Evolutionary conservation across 2,797 vertebrate genomes (phyloP), one percentile per base, ranked within the genome.

Genomic region (Limosa lapponica): DNA sequence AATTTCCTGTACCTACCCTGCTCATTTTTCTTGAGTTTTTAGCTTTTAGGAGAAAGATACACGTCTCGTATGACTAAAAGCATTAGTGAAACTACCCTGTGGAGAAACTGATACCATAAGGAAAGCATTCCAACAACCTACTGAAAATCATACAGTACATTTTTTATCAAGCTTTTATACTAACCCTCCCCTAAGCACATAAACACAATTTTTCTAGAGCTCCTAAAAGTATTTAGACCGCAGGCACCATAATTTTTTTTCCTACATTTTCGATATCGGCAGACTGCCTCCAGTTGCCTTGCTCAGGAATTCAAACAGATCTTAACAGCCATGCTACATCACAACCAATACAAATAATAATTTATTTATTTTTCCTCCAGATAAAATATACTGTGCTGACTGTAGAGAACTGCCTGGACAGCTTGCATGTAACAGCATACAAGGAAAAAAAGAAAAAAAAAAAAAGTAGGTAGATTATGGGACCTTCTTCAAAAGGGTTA

Each of bases 301-400:
- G 24, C 16, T 82, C 27, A 34, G 15, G 34, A 81, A 93, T 65
- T 55, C 61, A 67, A 89, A 78, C 5, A 87, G 19, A n/a, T 25
- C 37, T 65, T 43, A 73, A 7, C 23, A 82, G 25, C 6, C 69
- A 28, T 32, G 39, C 28, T 49, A 70, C 5, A 1, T 43, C 44
- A 78, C 11, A 67, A 66, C 9, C 16, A 67, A 44, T 36, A 37
- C n/a, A 70, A 74, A 4, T 8, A 46, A 49, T 6, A 87, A 41
- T 20, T 79, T 32, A 27, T 17, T 19, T 36, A 6, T 37, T n/a
- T 2, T 2, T 9, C 22, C 14, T 8, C 5, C 12, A 4, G 1
- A 2, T 18, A 73, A 67, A 61, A 55, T 18, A 51, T 2, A 49
- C 7, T 12, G 32, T 27, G 25, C 32, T 62, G 32, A 80, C 3